Evolutionary conservation across 2,113 vertebrate genomes (phyloP), one percentile per base, ranked within the genome.

Genomic region (Erythrolamprus reginae): DNA sequence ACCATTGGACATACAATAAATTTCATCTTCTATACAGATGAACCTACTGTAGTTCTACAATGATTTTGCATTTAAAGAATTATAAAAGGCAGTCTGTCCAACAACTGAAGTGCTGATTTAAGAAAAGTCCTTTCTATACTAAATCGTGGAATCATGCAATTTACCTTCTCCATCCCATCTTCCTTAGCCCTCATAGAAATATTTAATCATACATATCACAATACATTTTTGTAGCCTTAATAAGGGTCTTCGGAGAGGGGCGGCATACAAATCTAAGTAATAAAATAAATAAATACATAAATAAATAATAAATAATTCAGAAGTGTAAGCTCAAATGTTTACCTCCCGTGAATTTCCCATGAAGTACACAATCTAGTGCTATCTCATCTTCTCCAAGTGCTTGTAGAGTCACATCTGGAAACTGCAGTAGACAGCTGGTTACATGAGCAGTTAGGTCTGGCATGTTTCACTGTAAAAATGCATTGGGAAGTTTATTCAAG

Each of bases 381-480:
- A 97, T 97, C 91, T 98, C 99, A 96, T 98, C 98, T 95, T 99
- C 98, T 28, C 97, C 97, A 53, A 99, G 97, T 84, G 98, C 98
- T 19, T 98, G 97, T 91, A 98, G 21, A 52, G 98, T 99, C 88
- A 98, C 99, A 90, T 97, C 97, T 52, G 98, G 98, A 95, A 99
- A 99, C 10, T 95, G 97, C 96, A 99, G 98, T 94, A 99, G 96
- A 93, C 97, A 97, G 97, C 99, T 98, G n/a, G 98, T 99, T 96
- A 98, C 98, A 93, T 98, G 98, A 65, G 99, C 98, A 0, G 94
- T 96, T 94, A 99, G 96, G 94, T 98, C 98, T 97, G 93, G 96
- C 99, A 99, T 99, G 93, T 93, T 98, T 98, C 97, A 96, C 97
- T 97, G 93, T 5, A 95, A 94, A 93, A 7, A 96, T 86, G 95